A percentile compares a stretch with the other conserved stretches of the same genome.
Evolutionary conservation across 2,797 vertebrate genomes (phyloP).

Genomic region (Podarcis siculus): DNA sequence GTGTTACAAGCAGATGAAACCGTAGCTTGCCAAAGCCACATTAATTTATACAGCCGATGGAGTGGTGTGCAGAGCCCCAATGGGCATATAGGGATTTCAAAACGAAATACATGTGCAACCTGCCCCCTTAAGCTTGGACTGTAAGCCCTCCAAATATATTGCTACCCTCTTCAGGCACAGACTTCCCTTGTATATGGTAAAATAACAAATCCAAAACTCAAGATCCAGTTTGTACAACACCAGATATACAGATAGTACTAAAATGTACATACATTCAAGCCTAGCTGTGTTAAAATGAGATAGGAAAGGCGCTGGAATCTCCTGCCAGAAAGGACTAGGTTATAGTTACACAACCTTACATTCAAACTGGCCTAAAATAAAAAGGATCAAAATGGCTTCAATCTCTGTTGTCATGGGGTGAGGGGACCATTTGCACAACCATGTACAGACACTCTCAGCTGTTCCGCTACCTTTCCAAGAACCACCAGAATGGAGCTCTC

Average conservation of each 20-base stretch:
- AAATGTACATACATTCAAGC: slow-evolving; percentile 56
- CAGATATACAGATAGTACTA: slow-evolving; percentile 66
- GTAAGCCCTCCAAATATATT: slow-evolving; percentile 37
- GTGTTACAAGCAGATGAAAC: no score
- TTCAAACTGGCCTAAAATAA: slow-evolving; percentile 60
- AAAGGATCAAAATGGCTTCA: slow-evolving; percentile 63
- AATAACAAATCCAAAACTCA: slow-evolving; percentile 42
- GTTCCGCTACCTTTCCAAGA: neutral
- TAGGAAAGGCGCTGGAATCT: slow-evolving; percentile 51
- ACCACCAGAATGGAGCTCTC: neutral
- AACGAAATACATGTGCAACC: neutral
- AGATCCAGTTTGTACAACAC: slow-evolving; percentile 62
- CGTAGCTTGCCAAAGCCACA: no score
- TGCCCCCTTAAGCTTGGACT: neutral
- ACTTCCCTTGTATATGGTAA: slow-evolving; percentile 53
- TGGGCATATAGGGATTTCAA: no score
- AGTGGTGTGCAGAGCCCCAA: neutral
- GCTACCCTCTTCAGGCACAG: slow-evolving; percentile 38
- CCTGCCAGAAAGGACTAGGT: slow-evolving; percentile 57
- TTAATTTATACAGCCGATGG: no score
- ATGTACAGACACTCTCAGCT: neutral
- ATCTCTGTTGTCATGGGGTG: slow-evolving; percentile 21
- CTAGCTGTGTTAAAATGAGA: slow-evolving; percentile 22
- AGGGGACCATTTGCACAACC: no score
- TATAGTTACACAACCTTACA: slow-evolving; percentile 40